Conservation (phyloP, 2,888 invertebrate genomes). For the Blomia tropicalis region DNA sequence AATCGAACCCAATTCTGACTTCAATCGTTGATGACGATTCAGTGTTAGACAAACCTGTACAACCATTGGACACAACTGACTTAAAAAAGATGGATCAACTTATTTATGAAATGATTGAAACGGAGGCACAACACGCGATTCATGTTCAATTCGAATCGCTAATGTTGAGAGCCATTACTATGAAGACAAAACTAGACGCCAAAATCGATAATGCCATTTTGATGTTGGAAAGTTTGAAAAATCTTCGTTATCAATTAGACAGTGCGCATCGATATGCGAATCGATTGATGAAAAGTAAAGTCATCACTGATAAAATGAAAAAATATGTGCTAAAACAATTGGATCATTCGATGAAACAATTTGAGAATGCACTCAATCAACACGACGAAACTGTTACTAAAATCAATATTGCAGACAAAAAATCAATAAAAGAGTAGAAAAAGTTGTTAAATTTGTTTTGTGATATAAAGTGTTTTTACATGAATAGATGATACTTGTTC, state of each 20-base stretch:
- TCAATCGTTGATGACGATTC: not conserved
- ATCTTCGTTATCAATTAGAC: constrained; percentile 15
- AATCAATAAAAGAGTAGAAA: too few species aligned
- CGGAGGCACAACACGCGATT: constrained; percentile 12
- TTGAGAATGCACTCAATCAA: constrained; percentile 5
- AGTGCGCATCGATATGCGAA: constrained; percentile 17
- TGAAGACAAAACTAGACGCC: constrained; percentile 7
- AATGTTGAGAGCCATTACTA: not conserved
- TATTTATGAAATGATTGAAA: constrained; percentile 16
- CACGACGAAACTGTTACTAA: not conserved
- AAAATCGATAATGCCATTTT: constrained; percentile 11
- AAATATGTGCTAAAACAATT: constrained; percentile 12
- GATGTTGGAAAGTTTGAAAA: constrained; percentile 9
- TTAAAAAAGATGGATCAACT: constrained; percentile 18
- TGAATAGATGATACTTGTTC: too few species aligned
- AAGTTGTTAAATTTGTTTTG: too few species aligned
- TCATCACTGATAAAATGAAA: constrained; percentile 4
- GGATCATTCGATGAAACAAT: constrained; percentile 11
- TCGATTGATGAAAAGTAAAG: constrained; percentile 6
- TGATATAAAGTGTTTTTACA: too few species aligned
- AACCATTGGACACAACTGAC: too few species aligned
- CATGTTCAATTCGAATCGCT: constrained; percentile 8
- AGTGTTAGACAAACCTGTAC: too few species aligned
- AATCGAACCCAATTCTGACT: not conserved
- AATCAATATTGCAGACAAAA: not conserved